Conservation (phyloP, 2,113 vertebrate species). For the Amphilophus citrinellus region DNA sequence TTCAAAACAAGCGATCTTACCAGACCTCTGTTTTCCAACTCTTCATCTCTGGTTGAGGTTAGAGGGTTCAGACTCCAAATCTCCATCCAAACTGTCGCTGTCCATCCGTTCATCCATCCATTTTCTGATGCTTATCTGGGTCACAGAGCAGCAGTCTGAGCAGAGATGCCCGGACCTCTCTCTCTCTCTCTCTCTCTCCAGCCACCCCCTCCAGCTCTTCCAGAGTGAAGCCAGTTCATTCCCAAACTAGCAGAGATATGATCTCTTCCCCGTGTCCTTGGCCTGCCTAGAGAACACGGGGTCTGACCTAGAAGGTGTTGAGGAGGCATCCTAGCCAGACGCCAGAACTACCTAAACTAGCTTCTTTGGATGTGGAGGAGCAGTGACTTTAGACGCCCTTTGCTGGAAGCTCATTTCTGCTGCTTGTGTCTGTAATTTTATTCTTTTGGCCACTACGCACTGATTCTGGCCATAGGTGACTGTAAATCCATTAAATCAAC, state of each 20-base stretch:
- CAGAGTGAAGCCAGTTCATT: not conserved
- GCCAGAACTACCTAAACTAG: not conserved
- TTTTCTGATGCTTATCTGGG: not conserved
- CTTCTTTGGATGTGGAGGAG: not conserved
- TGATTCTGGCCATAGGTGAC: not conserved
- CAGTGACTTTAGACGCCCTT: not conserved
- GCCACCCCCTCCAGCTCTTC: not conserved
- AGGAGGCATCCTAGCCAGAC: not conserved
- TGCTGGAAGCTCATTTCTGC: not conserved
- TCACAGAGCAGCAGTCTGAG: not conserved
- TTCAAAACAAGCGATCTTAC: not conserved
- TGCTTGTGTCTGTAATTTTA: not conserved
- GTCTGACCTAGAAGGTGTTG: not conserved
- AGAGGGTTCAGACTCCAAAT: accelerated
- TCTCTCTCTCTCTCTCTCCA: not conserved
- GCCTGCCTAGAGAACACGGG: too few species aligned
- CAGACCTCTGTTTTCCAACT: not conserved
- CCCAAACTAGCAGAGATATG: not conserved
- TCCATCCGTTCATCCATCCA: not conserved
- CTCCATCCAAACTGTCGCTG: conserved; percentile 1
- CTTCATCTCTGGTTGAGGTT: not conserved
- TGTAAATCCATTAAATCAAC: not conserved
- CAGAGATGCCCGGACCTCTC: not conserved
- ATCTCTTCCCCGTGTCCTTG: not conserved
- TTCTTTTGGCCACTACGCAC: not conserved